Base-by-base conservation (phyloP, 2,888 invertebrate species). In the Epirrhoe alternata region DNA sequence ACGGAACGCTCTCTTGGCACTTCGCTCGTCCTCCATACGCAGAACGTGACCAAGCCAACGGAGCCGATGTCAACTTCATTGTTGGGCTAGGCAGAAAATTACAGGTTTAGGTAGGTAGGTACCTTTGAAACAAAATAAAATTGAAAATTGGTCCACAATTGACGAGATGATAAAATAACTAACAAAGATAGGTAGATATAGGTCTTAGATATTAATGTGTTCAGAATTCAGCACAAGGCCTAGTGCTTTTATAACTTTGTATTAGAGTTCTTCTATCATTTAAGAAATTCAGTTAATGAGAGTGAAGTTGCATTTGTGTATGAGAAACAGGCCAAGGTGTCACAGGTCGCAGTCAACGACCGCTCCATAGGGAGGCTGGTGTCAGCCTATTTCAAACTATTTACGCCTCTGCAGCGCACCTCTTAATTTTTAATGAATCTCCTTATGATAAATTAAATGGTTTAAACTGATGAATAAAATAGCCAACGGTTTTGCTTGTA, bases 251-350 rank as follows among this genome's bases (percentile, higher is more conserved):
- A 10, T 38, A 38, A 10, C n/a, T n/a, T n/a, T n/a, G n/a, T n/a
- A n/a, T n/a, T n/a, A 38, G 10, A 38, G 33, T 33, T 6, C 7
- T 33, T 42, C 38, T 42, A 30, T 51, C 30, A 53, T 53, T 33
- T 33, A 14, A 12, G 33, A 52, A 33, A 45, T 45, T 17, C 12
- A 45, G 55, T 24, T 56, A n/a, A 45, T 14, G 30, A 56, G 42
- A 24, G 35, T 17, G 17, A 33, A 53, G 33, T 53, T 16, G 53
- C 35, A 53, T 33, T 14, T 16, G 3, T 35, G n/a, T 33, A 10
- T 42, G 12, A 14, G 53, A 53, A 53, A 35, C 53, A 53, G 53
- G 53, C 35, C 53, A 53, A 53, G 51, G 51, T 12, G 10, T 8
- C 16, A 12, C n/a, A 16, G 16, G 17, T 24, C 42, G 30, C 55